Base-by-base conservation (phyloP, 2,888 invertebrate genomes). In the Drosophila ezoana region DNA sequence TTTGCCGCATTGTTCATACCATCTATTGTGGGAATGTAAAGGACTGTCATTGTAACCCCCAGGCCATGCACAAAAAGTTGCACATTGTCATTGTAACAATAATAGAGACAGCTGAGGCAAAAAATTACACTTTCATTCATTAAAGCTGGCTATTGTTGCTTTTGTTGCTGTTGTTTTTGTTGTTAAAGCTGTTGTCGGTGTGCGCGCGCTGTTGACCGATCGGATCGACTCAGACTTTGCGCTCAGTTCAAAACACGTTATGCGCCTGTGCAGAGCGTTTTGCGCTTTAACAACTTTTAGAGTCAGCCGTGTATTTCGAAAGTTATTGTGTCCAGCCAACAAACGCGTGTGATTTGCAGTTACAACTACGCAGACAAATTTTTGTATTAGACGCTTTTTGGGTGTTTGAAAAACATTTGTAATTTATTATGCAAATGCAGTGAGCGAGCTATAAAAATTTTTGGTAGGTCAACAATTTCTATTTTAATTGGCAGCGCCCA, bases 181-280 rank as follows among this genome's bases (percentile, higher is more conserved):
- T 56, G 52, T 9, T 61, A 54, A 44, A 57, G 41, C 23, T 60
- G 60, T 43, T 49, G 61, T 52, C 32, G 60, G 35, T 64, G 51
- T 66, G 59, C 53, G 64, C 64, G 71, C 60, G 64, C 49, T 81
- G 80, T 71, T 74, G 76, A 72, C 77, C 79, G 74, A 75, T 68
- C 75, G 72, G 74, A 75, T 68, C 75, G 72, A 58, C 59, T 59
- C 43, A 51, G 78, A 58, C 69, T 76, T 56, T 54, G 65, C 38
- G 75, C 66, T 87, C 72, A 84, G 83, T 84, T 84, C 47, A 76
- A 84, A 84, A 84, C 85, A 87, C 81, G 87, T 87, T 87, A 78
- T 79, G 79, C 85, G 81, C 82, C 82, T 79, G 87, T 87, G 81
- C 75, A 87, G 83, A 84, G 87, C 83, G 79, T 81, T 76, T 86